Conservation (phyloP, 2,113 vertebrate species). For the Halichoerus grypus region DNA sequence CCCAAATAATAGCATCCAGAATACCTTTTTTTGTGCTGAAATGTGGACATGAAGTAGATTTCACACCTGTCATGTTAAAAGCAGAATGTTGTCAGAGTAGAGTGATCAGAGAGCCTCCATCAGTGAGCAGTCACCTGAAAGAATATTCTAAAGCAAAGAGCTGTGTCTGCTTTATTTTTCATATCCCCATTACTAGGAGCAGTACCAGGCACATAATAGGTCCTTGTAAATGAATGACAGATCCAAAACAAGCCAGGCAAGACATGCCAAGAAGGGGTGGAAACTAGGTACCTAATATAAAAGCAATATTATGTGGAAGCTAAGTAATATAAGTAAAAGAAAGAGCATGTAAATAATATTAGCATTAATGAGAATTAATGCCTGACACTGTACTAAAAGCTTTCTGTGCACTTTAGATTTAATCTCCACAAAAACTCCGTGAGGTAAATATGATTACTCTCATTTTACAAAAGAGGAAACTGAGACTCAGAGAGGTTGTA, state of each 20-base stretch:
- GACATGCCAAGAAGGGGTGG: not conserved
- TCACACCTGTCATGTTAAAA: not conserved
- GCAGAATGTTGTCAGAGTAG: not conserved
- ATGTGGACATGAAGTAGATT: not conserved
- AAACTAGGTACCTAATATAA: not conserved
- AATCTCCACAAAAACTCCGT: not conserved
- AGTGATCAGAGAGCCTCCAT: not conserved
- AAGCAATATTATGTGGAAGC: not conserved
- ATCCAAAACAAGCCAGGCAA: not conserved
- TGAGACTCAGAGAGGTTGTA: not conserved
- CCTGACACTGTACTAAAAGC: not conserved
- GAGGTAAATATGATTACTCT: not conserved
- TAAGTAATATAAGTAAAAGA: not conserved
- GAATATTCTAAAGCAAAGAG: not conserved
- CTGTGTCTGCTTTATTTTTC: not conserved
- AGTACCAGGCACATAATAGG: not conserved
- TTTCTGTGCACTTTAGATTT: not conserved
- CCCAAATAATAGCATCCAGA: not conserved
- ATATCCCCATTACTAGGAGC: not conserved
- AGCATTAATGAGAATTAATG: not conserved
- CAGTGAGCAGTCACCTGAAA: not conserved
- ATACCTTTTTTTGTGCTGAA: not conserved
- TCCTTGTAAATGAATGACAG: not conserved
- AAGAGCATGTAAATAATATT: not conserved
- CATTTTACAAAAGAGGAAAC: slow-evolving; percentile 1